Evolutionary conservation across 2,797 vertebrate species (phyloP), one percentile per base, ranked within the genome.

Genomic region (Thripadectes ignobilis): DNA sequence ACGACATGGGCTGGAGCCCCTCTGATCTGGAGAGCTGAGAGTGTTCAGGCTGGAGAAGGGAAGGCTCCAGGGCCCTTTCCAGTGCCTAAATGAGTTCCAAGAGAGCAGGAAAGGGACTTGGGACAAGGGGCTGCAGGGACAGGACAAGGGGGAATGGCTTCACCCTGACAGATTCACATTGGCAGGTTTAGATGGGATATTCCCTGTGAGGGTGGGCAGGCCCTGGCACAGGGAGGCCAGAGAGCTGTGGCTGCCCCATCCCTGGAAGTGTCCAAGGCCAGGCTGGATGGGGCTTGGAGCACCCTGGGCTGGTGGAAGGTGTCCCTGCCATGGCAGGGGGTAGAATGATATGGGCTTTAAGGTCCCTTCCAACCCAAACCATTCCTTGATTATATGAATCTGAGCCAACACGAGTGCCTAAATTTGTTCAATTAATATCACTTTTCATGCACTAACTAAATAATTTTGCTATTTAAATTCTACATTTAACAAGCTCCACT

Each of bases 231-330:
- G 39, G 39, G 2, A 43, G 29, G 2, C 4, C 29, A 43, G 39
- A 32, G 30, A 43, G 39, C 39, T 63, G 61, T 45, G 41, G 62
- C 62, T 46, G 63, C 32, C 23, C 24, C 45, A 36, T 17, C 34
- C 38, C n/a, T 65, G 58, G 30, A 10, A 52, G 45, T 36, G 14
- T 32, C 51, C n/a, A 32, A 30, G 29, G 10, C 24, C 51, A 52
- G 38, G 23, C 0, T n/a, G 43, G 63, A 38, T 0, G 0, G n/a
- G 32, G n/a, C 24, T 77, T 45, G 51, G 51, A 83, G 29, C 39
- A 18, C 14, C 14, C 38, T 7, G 38, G 51, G 24, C 4, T 0
- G 9, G n/a, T 30, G 57, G 43, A 7, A 83, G n/a, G n/a, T 51
- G 61, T 54, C 49, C 39, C 26, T 77, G 38, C 16, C 15, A 13